These are phyloP conservation scores for Tyrophagus putrescentiae DNA, from an alignment of 1,140 invertebrate genomes.

Conservation along the genomic window DNA sequence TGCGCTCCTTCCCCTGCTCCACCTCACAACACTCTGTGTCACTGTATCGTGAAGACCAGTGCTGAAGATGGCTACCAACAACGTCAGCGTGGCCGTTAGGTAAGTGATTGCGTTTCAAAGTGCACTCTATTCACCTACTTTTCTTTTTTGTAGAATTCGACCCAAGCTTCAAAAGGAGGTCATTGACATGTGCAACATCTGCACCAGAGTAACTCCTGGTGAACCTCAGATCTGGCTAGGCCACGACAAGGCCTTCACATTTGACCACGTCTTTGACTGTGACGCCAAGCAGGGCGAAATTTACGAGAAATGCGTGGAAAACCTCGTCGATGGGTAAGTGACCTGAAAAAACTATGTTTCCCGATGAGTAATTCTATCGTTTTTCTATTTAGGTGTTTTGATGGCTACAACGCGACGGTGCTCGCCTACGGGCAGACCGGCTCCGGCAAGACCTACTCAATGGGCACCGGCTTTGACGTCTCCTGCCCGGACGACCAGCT, in stretches of 20 bases:
- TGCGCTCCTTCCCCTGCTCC: no score
- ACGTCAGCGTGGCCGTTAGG: no score
- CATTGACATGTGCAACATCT: slow-evolving; percentile 85
- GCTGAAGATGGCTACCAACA: no score
- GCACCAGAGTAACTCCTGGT: slow-evolving; percentile 66
- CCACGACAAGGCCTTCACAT: slow-evolving; percentile 87
- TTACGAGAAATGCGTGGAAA: slow-evolving; percentile 68
- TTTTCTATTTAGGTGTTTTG: slow-evolving; percentile 42
- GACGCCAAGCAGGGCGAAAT: slow-evolving; percentile 52
- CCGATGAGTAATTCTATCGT: background rate
- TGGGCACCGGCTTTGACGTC: slow-evolving; percentile 93
- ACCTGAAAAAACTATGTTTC: no score
- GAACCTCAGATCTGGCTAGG: slow-evolving; percentile 84
- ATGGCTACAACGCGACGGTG: slow-evolving; percentile 87
- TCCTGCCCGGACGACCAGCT: slow-evolving; percentile 42
- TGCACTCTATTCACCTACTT: slow-evolving; percentile 17
- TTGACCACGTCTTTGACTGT: slow-evolving; percentile 81
- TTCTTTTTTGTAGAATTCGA: slow-evolving; percentile 59
- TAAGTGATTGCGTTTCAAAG: no score
- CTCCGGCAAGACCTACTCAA: slow-evolving; percentile 89
- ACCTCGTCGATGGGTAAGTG: slow-evolving; percentile 56
- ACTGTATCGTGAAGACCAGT: no score
- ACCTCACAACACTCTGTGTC: no score
- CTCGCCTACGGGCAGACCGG: slow-evolving; percentile 94
- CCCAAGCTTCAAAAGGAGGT: slow-evolving; percentile 80